Base-by-base conservation (phyloP, 2,113 vertebrate species). In the Ceratotherium simum region DNA sequence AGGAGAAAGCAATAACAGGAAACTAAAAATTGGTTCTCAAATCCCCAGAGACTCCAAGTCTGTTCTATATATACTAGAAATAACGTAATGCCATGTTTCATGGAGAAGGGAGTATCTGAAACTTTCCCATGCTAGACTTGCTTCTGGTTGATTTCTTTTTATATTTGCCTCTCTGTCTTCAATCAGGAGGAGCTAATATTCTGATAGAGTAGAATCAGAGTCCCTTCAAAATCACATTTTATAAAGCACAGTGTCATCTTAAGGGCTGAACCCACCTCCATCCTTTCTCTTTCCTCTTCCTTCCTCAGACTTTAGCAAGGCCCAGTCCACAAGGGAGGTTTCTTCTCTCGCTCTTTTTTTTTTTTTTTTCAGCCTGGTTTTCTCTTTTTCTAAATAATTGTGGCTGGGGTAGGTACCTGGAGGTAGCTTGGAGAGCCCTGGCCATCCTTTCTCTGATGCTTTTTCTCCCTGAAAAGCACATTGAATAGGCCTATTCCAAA, bases 241-340 rank as follows among this genome's bases (percentile, higher is more conserved):
- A 58, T 21, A 75, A 67, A n/a, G 14, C 60, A 67, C 29, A 11
- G 98, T 97, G 9, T 56, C 36, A 58, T 31, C 51, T 87, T 36
- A 31, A 60, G 11, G 36, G 31, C 17, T 76, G n/a, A 16, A 4
- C 4, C 72, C 72, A 29, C 12, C 29, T 62, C 21, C 10, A 39
- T 2, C 51, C 10, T 94, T 11, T 39, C 12, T 42, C n/a, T 29
- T 8, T n/a, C 36, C 5, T 23, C 0, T 81, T 79, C 12, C 16
- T 73, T 2, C 31, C 48, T 78, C 18, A 31, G 3, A 64, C 17
- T 27, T 70, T 16, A 2, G 51, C 7, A 39, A 4, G 10, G 5
- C 3, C 18, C 18, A 51, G 10, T 39, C 3, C 18, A 56, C 5
- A 21, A 92, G 25, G 6, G 4, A 79, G 11, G 48, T 10, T 56